Evolutionary conservation across 1,140 invertebrate genomes (phyloP).

Genomic region (Drusus annulatus): DNA sequence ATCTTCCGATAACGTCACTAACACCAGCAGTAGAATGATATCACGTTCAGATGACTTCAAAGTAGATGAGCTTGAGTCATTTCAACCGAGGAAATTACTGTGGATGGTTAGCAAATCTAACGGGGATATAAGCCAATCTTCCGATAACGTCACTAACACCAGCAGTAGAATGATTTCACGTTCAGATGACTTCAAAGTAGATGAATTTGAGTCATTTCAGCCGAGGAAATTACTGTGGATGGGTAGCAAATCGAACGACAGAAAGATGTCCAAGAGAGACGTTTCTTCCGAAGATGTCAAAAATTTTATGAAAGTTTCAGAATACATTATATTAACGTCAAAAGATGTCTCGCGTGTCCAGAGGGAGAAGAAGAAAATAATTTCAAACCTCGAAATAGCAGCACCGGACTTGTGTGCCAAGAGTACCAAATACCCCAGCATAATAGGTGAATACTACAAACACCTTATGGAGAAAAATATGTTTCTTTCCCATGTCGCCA

Average conservation of each 20-base stretch:
- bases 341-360: constrained; percentile 43
- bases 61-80: no score
- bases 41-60: no score
- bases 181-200: not conserved
- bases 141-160: not conserved
- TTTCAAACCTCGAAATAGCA: constrained; percentile 49
- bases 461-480: no score
- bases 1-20: no score
- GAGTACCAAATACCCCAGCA: constrained; percentile 29
- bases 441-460: constrained; percentile 32
- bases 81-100: no score
- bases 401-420: constrained; percentile 45
- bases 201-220: not conserved
- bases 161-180: not conserved
- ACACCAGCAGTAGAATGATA: no score
- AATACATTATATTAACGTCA: constrained; percentile 52
- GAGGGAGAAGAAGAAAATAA: constrained; percentile 52
- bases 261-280: constrained; percentile 41
- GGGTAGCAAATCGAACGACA: not conserved
- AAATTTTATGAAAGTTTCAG: constrained; percentile 52
- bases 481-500: no score
- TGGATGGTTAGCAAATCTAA: no score
- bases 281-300: constrained; percentile 45
- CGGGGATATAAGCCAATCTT: no score
- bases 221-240: constrained; percentile 8